Base-by-base conservation (phyloP, 2,797 vertebrate species). In the Lateolabrax maculatus region DNA sequence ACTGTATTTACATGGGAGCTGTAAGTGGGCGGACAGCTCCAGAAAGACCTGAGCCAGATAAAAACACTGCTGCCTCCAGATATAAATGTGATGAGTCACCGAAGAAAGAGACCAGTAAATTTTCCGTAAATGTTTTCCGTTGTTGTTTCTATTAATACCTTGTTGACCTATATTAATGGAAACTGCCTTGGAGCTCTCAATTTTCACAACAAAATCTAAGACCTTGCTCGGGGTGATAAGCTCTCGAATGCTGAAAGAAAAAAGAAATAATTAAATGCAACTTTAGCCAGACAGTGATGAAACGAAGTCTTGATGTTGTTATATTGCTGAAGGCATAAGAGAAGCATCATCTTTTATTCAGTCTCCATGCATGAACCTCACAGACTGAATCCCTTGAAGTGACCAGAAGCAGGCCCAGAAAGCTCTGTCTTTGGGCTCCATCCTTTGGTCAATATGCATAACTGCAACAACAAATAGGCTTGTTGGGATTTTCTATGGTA, bases 381-480 rank as follows among this genome's bases (percentile, higher is more conserved):
- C 87, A 80, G 41, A 79, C 57, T 41, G 60, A 77, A 81, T 79
- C 67, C 53, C 81, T 84, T 74, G 52, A 80, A 86, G 66, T 89
- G 82, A 87, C 88, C 80, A 81, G 55, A 46, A 74, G 73, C 49
- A 55, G 18, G 25, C 57, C 61, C 66, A 31, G 11, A 23, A 79
- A 76, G 64, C 66, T 86, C 86, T 84, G 93, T 92, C 83, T 90
- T 91, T 93, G 93, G 87, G 94, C 94, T 86, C 95, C 95, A 93
- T 91, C 93, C 86, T 57, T 93, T 89, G 95, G 93, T 83, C 74
- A 74, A 23, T 76, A 66, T 49, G 77, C 64, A 87, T 53, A 93
- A 95, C 91, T 94, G 81, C 93, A 94, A 52, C 79, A 85, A 80
- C 75, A 82, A 68, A 77, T 27, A 10, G 36, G 44, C 64, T 72